Base-by-base conservation (phyloP, 92 coral and sea anemone species). In the Chrysogorgia sp. region DNA sequence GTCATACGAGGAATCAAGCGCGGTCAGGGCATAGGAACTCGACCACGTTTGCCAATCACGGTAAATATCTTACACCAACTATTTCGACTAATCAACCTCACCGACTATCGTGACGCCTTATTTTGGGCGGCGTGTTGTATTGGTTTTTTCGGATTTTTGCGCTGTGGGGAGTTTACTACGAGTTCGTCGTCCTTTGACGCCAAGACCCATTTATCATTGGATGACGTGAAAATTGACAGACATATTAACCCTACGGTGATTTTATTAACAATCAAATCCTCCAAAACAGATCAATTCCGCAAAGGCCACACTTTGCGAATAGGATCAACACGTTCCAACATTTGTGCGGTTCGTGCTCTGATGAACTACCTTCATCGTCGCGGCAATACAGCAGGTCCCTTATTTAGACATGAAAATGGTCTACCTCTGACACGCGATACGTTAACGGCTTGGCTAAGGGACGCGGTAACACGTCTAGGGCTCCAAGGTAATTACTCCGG, bases 311-410 rank as follows among this genome's bases (percentile, higher is more conserved):
- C 82, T 23, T 7, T 74, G 15, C 56, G 60, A 28, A 52, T 53
- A 40, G 40, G 81, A 29, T 21, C 35, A 26, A 63, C 81, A 12
- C 26, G 65, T 55, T 40, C 67, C 22, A n/a, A 60, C 41, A 49
- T 82, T 37, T 82, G 86, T 33, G 81, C 86, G 7, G 81, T 59
- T 32, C 65, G 74, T 22, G 81, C 74, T 0, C 34, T 82, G 86
- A 61, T 74, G 67, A 25, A 35, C 7, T 74, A 55, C 49, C 80
- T 74, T 10, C 63, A 17, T 1, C 3, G 10, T 20, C 40, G 80
- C 1, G 80, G 80, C 1, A 14, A 40, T 3, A 55, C 6, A 8
- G 41, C 80, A 31, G 67, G 80, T n/a, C 67, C 80, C 19, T 25
- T 74, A 1, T 74, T 74, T 24, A 29, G 31, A 8, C 67, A 30